These are phyloP conservation scores for Acanthochromis polyacanthus DNA, from an alignment of 2,113 vertebrate genomes.

Conservation along the genomic window DNA sequence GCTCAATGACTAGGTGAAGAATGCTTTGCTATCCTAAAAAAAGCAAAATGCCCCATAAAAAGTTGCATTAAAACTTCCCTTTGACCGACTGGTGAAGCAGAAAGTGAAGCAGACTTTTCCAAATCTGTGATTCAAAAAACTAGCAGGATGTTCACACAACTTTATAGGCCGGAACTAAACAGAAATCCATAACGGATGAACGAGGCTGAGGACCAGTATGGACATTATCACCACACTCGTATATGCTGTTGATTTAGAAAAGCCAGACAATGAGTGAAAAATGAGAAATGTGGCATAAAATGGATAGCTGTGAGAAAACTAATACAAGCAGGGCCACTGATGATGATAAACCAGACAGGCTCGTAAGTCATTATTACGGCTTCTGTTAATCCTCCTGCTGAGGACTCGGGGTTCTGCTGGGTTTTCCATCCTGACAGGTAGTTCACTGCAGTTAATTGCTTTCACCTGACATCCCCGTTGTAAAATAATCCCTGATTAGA, in stretches of 20 bases:
- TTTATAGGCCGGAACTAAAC: neutral
- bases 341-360: constrained; percentile 2
- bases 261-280: neutral
- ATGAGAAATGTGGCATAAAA: constrained; percentile 2
- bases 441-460: constrained; percentile 65
- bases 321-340: neutral
- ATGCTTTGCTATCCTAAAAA: too few relatives aligned
- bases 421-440: constrained; percentile 48
- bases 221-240: neutral
- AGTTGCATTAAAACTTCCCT: too few relatives aligned
- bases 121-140: neutral
- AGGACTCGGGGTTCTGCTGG: constrained; percentile 22
- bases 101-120: too few relatives aligned
- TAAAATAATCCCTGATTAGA: constrained; percentile 62
- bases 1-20: too few relatives aligned
- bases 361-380: constrained; percentile 26
- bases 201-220: neutral
- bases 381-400: constrained; percentile 49
- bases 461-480: constrained; percentile 47
- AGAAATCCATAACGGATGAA: constrained; percentile 3
- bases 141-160: constrained; percentile 1
- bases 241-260: constrained; percentile 7
- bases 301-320: neutral
- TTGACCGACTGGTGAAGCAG: too few relatives aligned
- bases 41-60: too few relatives aligned